Evolutionary conservation across 53 echinoderm and acorn worm species (phyloP), one percentile per base, ranked within the genome.

Genomic region (Mesocentrotus franciscanus): DNA sequence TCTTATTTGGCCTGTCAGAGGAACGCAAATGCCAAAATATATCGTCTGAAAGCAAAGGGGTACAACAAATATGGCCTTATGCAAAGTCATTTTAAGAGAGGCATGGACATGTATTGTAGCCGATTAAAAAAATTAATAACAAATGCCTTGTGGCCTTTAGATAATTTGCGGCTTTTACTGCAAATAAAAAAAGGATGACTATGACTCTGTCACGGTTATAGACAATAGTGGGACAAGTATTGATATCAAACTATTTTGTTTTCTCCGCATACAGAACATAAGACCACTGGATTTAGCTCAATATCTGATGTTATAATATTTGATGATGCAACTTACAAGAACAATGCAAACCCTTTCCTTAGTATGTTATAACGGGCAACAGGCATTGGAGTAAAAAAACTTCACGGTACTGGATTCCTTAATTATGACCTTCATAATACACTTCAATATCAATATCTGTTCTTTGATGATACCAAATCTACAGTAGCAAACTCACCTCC

Each of bases 401-500:
- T 49, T 49, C 49, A 49, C 49, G 49, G 49, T 6, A 49, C 49
- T 49, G 49, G 49, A 49, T 49, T 49, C 6, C 49, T 49, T 4
- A 4, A 49, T 49, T 49, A 49, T 6, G 49, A 49, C 49, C 49
- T 49, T 39, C 39, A 3, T 39, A 39, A 39, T 39, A 39, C 39
- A 3, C 39, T 39, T 49, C 49, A 49, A 49, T 0, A 49, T 49
- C 3, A 49, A 7, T 49, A 49, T 49, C 2, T 5, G 49, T 49
- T 49, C 49, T 49, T 49, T 49, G 2, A 49, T 5, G 49, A 49
- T 62, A 62, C 26, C 27, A n/a, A 26, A 71, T 71, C n/a, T 1
- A 24, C 9, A 26, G 4, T 1, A 79, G 81, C 81, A 70, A 57
- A 84, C 97, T 85, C 27, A 99, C 99, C 97, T 97, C 71, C 98